These are phyloP conservation scores for Agrochola circellaris DNA, from an alignment of 2,888 invertebrate genomes.

Conservation along the genomic window DNA sequence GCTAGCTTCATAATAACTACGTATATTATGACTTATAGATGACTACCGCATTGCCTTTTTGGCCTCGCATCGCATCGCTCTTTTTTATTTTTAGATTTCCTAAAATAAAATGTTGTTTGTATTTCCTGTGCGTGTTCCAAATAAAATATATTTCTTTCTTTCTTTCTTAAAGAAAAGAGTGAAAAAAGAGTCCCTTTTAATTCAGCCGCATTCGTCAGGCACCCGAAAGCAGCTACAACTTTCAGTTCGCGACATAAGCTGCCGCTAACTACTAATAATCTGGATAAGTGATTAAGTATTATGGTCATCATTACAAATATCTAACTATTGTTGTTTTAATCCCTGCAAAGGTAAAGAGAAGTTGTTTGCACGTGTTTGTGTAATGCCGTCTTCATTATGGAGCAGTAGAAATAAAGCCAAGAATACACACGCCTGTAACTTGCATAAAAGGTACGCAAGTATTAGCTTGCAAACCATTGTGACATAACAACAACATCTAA, in stretches of 20 bases:
- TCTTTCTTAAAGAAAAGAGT: not conserved
- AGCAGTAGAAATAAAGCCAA: not conserved
- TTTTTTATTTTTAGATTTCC: too few relatives aligned
- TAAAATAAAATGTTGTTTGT: too few relatives aligned
- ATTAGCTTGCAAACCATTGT: not conserved
- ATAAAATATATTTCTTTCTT: too few relatives aligned
- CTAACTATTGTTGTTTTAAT: not conserved
- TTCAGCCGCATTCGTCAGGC: not conserved
- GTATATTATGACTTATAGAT: too few relatives aligned
- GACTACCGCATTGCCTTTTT: too few relatives aligned
- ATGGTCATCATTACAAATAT: slow-evolving; percentile 11
- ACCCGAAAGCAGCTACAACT: not conserved
- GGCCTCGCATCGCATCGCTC: too few relatives aligned
- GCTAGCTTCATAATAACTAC: not conserved
- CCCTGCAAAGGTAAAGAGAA: slow-evolving; percentile 12
- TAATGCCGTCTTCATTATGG: not conserved
- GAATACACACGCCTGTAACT: not conserved
- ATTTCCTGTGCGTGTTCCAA: too few relatives aligned
- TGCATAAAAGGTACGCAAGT: not conserved
- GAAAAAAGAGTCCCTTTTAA: not conserved
- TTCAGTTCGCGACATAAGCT: not conserved
- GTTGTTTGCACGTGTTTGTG: not conserved
- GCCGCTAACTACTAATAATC: slow-evolving; percentile 9
- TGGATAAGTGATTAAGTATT: not conserved
- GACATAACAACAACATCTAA: not conserved